Percentiles rank a stretch among this genome's conserved stretches.
Conservation (phyloP, 2,888 invertebrate genomes). For the Dicyrtoma fusca region DNA sequence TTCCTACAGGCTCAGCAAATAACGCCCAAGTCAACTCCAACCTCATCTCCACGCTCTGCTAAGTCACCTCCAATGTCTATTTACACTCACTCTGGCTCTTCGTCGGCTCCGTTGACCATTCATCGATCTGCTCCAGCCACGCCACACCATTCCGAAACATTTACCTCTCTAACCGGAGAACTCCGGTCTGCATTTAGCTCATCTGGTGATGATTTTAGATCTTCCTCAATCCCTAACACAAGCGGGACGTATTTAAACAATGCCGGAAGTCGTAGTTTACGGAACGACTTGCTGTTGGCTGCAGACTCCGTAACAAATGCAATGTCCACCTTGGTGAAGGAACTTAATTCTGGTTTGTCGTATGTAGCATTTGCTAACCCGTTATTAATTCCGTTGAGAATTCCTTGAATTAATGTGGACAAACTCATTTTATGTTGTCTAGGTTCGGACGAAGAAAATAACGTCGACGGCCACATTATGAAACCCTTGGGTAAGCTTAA, state of each 20-base stretch:
- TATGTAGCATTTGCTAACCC: neutral
- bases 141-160: constrained; percentile 53
- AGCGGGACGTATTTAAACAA: constrained; percentile 32
- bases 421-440: neutral
- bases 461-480: constrained; percentile 46
- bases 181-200: constrained; percentile 52
- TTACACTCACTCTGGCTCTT: constrained; percentile 45
- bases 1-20: constrained; percentile 55
- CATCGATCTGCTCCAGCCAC: constrained; percentile 56
- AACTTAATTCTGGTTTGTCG: constrained; percentile 77
- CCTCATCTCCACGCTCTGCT: constrained; percentile 57
- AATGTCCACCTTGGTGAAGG: constrained; percentile 95
- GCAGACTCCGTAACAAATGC: constrained; percentile 98
- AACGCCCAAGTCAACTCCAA: constrained; percentile 57
- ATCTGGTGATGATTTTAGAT: constrained; percentile 43
- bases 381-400: neutral
- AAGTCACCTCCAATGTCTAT: constrained; percentile 59
- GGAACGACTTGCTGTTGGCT: constrained; percentile 87
- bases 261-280: constrained; percentile 65
- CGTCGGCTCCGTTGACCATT: constrained; percentile 32
- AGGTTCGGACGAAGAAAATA: constrained; percentile 53
- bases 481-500: constrained; percentile 47
- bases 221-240: constrained; percentile 22
- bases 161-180: constrained; percentile 50
- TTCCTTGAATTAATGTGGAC: neutral